Evolutionary conservation across 2,113 vertebrate genomes (phyloP), one percentile per base, ranked within the genome.

Genomic region (Dromaius novaehollandiae): DNA sequence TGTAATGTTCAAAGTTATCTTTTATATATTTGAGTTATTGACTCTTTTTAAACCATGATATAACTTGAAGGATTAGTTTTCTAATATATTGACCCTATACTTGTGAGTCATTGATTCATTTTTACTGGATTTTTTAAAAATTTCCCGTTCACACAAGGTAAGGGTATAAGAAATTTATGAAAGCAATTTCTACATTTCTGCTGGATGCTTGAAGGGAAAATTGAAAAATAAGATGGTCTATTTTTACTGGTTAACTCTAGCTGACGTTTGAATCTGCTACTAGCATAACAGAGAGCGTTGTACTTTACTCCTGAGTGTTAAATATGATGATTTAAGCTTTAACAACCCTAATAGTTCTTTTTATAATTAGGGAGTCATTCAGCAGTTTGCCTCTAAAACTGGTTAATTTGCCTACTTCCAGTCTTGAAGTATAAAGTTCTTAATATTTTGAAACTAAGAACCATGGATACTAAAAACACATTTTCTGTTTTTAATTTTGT

Each of bases 261-360:
- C 46, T 82, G 82, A 65, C 76, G 61, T 82, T 91, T 95, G 82
- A 96, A 75, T 93, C 94, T 97, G 89, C 48, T 97, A 20, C 88
- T 95, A 82, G 73, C 96, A 81, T 96, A 34, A 34, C 75, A 83
- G 93, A 94, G 56, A 90, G 25, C 34, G 68, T 5, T 90, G 93
- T 89, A 65, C 79, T 90, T 94, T 89, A 60, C 88, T 93, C 86
- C 95, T 89, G 82, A 25, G 74, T 82, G 90, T 90, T 94, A 69
- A 88, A 96, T 95, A 89, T 80, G 8, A 7, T 63, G 5, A 86
- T 96, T 87, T 93, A 89, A 88, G 88, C 84, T 95, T 96, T 86
- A 96, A 82, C 96, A 93, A 96, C 81, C 95, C 82, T 97, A 94
- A 75, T 83, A 89, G 96, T 97, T 97, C 86, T 80, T 26, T 85